Conservation (phyloP, 2,113 vertebrate genomes). For the Tachuris rubrigastra region DNA sequence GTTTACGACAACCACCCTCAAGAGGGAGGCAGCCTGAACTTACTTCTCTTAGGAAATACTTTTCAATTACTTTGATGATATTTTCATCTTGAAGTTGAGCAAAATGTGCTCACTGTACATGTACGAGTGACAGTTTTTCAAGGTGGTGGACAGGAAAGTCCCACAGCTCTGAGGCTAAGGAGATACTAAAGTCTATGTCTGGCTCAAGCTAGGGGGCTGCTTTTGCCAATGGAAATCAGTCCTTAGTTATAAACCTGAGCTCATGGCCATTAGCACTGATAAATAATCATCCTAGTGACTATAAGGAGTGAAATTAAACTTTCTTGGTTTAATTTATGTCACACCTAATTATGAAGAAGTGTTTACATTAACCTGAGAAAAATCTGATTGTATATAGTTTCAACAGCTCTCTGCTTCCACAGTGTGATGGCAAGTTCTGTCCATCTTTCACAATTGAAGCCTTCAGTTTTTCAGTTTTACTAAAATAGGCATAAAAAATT, state of each 20-base stretch:
- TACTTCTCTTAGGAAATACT: neutral
- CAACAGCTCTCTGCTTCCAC: neutral
- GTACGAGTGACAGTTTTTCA: neutral
- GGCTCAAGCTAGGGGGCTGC: neutral
- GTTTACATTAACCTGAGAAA: neutral
- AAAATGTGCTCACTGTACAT: neutral
- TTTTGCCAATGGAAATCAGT: neutral
- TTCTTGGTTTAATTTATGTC: neutral
- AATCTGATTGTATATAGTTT: neutral
- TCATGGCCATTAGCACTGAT: neutral
- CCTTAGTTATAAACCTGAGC: neutral
- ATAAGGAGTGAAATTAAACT: neutral
- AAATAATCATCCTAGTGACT: neutral
- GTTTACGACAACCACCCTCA: rapidly evolving
- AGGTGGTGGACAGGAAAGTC: neutral
- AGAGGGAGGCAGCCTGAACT: neutral
- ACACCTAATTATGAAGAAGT: neutral
- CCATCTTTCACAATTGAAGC: neutral
- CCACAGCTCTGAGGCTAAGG: neutral
- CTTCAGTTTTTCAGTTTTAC: neutral
- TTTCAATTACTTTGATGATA: neutral
- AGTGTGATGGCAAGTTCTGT: neutral
- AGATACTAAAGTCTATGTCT: neutral
- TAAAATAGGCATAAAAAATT: neutral
- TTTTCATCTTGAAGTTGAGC: neutral